A percentile compares a stretch with the other conserved stretches of the same genome.
These are phyloP conservation scores for Pristionchus exspectatus DNA, from an alignment of 2,888 invertebrate species.

Conservation along the genomic window DNA sequence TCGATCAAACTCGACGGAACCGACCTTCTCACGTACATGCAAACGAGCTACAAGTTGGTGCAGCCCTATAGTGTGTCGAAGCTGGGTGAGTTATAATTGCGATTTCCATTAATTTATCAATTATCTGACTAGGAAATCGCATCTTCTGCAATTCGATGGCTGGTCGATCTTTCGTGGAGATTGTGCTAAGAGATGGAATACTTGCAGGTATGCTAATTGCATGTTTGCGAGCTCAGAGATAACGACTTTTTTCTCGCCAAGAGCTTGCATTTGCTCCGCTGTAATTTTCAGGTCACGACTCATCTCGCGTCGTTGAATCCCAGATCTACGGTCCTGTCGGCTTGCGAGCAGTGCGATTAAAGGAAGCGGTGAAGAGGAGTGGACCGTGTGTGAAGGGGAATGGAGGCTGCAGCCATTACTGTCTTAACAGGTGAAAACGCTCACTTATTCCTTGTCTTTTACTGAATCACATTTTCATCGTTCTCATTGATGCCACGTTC, in stretches of 20 bases:
- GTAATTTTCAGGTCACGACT: conserved; percentile 44
- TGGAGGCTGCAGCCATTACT: conserved; percentile 50
- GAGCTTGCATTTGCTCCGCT: too few relatives aligned
- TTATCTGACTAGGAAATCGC: conserved; percentile 48
- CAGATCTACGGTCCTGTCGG: conserved; percentile 53
- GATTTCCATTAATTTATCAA: neutral
- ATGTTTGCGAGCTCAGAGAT: too few relatives aligned
- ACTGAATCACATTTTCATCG: too few relatives aligned
- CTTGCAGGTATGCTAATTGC: conserved; percentile 6
- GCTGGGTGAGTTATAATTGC: conserved; percentile 55
- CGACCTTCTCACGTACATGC: conserved; percentile 31
- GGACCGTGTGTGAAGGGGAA: conserved; percentile 44
- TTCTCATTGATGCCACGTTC: neutral
- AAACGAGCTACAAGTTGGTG: conserved; percentile 54
- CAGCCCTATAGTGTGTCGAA: conserved; percentile 59
- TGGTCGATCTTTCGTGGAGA: conserved; percentile 59
- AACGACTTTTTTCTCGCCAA: too few relatives aligned
- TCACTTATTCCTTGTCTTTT: neutral
- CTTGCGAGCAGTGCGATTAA: conserved; percentile 25
- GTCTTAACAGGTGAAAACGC: conserved; percentile 32
- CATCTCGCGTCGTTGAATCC: conserved; percentile 51
- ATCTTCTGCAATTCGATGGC: conserved; percentile 59
- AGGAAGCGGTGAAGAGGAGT: neutral
- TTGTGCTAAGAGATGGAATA: conserved; percentile 53
- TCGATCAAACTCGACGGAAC: conserved; percentile 37